Base-by-base conservation (phyloP, 2,888 invertebrate genomes). In the Leucoma salicis region DNA sequence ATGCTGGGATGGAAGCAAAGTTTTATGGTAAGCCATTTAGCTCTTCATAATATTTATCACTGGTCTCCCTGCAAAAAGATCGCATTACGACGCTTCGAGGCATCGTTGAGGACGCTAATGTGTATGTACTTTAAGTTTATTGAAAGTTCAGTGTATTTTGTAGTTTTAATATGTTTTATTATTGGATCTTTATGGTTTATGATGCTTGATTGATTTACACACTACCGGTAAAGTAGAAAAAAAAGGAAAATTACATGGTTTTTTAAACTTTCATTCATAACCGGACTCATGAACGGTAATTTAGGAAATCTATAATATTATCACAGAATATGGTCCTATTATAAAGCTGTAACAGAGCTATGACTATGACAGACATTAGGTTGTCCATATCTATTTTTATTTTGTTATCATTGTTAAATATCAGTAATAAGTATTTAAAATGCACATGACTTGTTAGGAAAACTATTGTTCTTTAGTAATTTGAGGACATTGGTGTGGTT, bases 21-120 rank as follows among this genome's bases (percentile, higher is more conserved):
- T n/a, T 56, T 60, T 57, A 57, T 37, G 53, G 38, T 4, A 8
- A 16, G 6, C 33, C 40, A 39, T 44, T 44, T 44, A 36, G 35
- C 32, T 28, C 14, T 14, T 11, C 18, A 31, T 32, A 28, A 38
- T 52, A 52, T 55, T 51, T 52, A 57, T 55, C 24, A 13, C 39
- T 31, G 31, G 37, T 42, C 31, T 34, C 21, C 35, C 27, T n/a
- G 29, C 33, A 31, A 21, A 31, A 25, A 42, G 25, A 24, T 48
- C 42, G 39, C 35, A 34, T 42, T 39, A n/a, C 41, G 15, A 12
- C 10, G 21, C 43, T 40, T 6, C 10, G 25, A 33, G 55, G 43
- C 36, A 34, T 42, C 42, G 34, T 42, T 35, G 32, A 15, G 21
- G 8, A n/a, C 31, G 34, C 45, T 44, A 45, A 48, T 58, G 36